Percentiles rank a stretch among this genome's conserved stretches.
phyloP scores from a whole-genome alignment of 2,888 invertebrate genomes.

The Julus scandinavius region DNA sequence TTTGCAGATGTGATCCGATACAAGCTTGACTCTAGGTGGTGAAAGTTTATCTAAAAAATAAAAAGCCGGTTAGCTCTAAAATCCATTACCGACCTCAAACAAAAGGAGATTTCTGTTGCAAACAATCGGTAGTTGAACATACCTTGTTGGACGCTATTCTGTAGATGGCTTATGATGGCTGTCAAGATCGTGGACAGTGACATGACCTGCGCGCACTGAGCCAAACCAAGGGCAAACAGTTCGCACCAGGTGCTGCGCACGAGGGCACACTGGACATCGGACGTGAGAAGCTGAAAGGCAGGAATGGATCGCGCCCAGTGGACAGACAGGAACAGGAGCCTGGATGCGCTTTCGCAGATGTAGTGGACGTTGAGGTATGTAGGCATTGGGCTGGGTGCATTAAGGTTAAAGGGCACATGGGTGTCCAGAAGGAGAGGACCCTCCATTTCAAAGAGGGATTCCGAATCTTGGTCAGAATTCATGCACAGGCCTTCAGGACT shows the following conservation, averaged over 20 bases:
- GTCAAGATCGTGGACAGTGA: slow-evolving; percentile 84
- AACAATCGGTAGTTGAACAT: neutral
- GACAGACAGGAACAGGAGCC: slow-evolving; percentile 88
- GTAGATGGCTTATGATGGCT: slow-evolving; percentile 83
- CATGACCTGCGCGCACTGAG: slow-evolving; percentile 83
- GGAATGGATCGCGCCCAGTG: slow-evolving; percentile 90
- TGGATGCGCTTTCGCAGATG: slow-evolving; percentile 93
- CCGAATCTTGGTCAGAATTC: slow-evolving; percentile 50
- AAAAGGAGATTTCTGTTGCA: neutral
- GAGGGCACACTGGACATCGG: slow-evolving; percentile 83
- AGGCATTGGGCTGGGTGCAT: slow-evolving; percentile 81
- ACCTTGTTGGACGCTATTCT: slow-evolving; percentile 76
- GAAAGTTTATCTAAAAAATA: slow-evolving; percentile 73
- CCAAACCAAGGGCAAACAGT: slow-evolving; percentile 87
- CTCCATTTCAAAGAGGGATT: slow-evolving; percentile 56
- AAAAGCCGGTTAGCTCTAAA: neutral
- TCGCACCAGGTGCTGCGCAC: slow-evolving; percentile 93
- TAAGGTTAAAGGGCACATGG: slow-evolving; percentile 79
- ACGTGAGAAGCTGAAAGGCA: slow-evolving; percentile 82
- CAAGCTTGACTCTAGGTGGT: slow-evolving; percentile 76
- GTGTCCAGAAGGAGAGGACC: slow-evolving; percentile 77
- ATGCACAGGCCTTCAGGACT: slow-evolving; percentile 48
- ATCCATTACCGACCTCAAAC: neutral
- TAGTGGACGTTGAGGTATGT: slow-evolving; percentile 93
- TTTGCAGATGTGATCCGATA: slow-evolving; percentile 82